These are phyloP conservation scores for Boloria euphrosyne DNA, from an alignment of 2,888 invertebrate genomes.

Conservation along the genomic window DNA sequence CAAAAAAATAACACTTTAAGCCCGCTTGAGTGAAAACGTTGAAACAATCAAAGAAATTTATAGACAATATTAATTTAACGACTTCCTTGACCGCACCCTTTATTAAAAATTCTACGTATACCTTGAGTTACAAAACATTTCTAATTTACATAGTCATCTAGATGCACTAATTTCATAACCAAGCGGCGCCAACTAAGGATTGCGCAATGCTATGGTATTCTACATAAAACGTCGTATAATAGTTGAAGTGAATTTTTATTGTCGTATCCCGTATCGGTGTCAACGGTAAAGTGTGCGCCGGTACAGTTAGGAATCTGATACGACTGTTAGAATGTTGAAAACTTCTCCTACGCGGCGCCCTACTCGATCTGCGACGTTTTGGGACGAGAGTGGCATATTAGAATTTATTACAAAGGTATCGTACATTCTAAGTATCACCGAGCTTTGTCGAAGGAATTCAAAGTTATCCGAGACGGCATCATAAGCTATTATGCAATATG, in stretches of 20 bases:
- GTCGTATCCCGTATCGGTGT: constrained; percentile 46
- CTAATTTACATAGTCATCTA: constrained; percentile 36
- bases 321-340: constrained; percentile 45
- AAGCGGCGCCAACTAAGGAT: constrained; percentile 51
- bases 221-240: constrained; percentile 51
- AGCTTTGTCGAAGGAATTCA: too few relatives aligned
- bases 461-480: too few relatives aligned
- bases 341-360: constrained; percentile 51
- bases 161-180: constrained; percentile 53
- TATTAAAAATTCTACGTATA: constrained; percentile 7
- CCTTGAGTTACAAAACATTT: constrained; percentile 15
- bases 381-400: constrained; percentile 35
- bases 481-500: too few relatives aligned
- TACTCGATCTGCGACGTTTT: constrained; percentile 44
- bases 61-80: background rate
- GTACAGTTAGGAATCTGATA: constrained; percentile 75
- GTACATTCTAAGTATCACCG: too few relatives aligned
- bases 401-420: constrained; percentile 28
- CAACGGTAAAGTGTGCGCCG: constrained; percentile 40
- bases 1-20: too few relatives aligned
- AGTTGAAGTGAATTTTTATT: constrained; percentile 69
- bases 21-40: too few relatives aligned
- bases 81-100: background rate
- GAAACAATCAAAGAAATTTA: background rate
- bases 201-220: constrained; percentile 46